These are phyloP conservation scores for Solenopsis invicta DNA, from an alignment of 1,140 invertebrate species.

Conservation along the genomic window DNA sequence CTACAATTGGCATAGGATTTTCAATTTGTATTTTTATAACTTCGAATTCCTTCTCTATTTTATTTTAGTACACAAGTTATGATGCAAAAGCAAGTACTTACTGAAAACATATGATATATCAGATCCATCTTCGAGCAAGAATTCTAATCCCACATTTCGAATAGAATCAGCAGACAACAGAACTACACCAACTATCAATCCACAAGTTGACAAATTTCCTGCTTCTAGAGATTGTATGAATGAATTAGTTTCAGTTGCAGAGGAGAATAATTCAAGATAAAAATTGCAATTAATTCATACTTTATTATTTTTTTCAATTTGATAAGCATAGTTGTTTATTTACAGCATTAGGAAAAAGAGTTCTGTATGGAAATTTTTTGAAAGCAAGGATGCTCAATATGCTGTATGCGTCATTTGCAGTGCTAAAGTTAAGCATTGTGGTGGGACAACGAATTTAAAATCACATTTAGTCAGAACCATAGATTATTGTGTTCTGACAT, in stretches of 20 bases:
- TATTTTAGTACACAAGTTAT: background rate
- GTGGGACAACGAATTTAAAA: background rate
- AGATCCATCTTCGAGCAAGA: background rate
- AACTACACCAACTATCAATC: background rate
- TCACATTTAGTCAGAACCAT: background rate
- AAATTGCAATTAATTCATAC: background rate
- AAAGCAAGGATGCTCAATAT: background rate
- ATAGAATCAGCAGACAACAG: background rate
- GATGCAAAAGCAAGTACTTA: background rate
- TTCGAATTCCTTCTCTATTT: background rate
- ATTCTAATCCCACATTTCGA: background rate
- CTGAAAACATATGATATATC: background rate
- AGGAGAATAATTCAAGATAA: background rate
- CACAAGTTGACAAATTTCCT: background rate
- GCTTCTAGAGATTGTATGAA: background rate
- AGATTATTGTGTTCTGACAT: background rate
- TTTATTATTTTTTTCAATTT: conserved; percentile 16
- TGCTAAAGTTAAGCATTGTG: background rate
- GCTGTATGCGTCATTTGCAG: background rate
- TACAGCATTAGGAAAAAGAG: background rate
- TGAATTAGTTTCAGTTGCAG: background rate
- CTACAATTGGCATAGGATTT: background rate
- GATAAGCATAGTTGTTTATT: background rate
- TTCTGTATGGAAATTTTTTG: background rate
- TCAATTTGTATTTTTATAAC: background rate